Conservation (phyloP, 2,797 vertebrate species). For the Rhynchonycteris naso region DNA sequence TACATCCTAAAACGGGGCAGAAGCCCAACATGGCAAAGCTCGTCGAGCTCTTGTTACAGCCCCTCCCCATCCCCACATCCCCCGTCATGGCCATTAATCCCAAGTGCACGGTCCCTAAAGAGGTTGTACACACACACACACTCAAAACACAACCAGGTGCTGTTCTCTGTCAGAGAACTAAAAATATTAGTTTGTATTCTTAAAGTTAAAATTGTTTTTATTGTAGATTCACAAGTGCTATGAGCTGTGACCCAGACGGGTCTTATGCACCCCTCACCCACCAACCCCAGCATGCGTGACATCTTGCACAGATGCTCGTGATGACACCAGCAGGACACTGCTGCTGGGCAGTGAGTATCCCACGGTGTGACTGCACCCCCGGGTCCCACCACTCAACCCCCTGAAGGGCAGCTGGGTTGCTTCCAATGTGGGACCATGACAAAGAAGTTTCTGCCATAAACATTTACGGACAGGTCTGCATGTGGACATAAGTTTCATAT, state of each 20-base stretch:
- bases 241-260: neutral
- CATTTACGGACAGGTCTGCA: fast-evolving
- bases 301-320: too few species aligned
- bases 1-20: neutral
- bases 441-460: neutral
- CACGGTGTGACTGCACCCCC: fast-evolving
- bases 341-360: fast-evolving
- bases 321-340: neutral
- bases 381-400: fast-evolving
- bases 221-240: neutral
- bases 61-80: neutral
- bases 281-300: too few species aligned
- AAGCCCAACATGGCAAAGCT: fast-evolving
- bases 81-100: fast-evolving
- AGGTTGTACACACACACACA: fast-evolving
- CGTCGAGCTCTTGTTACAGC: neutral
- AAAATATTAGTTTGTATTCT: too few species aligned
- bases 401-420: neutral
- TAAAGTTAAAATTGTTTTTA: neutral
- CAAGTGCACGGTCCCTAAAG: neutral
- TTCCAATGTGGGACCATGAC: too few species aligned
- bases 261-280: fast-evolving
- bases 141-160: neutral
- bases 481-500: fast-evolving
- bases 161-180: neutral